A percentile compares a stretch with the other conserved stretches of the same genome.
Evolutionary conservation across 1,140 invertebrate genomes (phyloP).

Genomic region (Diachasmimorpha longicaudata): DNA sequence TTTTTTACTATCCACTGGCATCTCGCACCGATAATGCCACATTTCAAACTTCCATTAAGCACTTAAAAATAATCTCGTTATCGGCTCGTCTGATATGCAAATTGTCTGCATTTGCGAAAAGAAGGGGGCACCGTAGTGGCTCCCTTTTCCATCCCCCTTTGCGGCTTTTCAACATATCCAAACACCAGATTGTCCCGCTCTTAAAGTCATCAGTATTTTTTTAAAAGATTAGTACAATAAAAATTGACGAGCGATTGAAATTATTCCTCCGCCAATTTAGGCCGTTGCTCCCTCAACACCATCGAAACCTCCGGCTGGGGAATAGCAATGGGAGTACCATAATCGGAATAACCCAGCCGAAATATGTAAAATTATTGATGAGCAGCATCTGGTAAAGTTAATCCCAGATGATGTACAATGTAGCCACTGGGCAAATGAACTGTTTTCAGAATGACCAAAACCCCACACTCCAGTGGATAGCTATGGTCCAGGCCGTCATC

Average conservation of each 20-base stretch:
- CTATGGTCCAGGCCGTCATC: background rate
- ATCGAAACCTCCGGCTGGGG: background rate
- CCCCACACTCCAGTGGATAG: background rate
- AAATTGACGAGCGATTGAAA: too few relatives aligned
- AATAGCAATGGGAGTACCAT: background rate
- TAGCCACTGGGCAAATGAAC: constrained; percentile 5
- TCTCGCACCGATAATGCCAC: constrained; percentile 42
- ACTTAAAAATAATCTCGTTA: constrained; percentile 54
- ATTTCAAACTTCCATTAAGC: constrained; percentile 55
- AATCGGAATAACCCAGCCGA: background rate
- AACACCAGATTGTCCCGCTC: background rate
- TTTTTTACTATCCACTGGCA: constrained; percentile 17
- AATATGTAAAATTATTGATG: constrained; percentile 39
- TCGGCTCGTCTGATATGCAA: constrained; percentile 43
- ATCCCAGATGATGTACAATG: constrained; percentile 26
- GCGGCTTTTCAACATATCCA: background rate
- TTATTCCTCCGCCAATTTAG: too few relatives aligned
- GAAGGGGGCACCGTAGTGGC: background rate
- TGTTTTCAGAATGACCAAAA: constrained; percentile 4
- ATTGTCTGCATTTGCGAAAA: constrained; percentile 32
- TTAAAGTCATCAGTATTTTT: background rate
- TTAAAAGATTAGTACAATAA: background rate
- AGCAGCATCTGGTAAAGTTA: constrained; percentile 37
- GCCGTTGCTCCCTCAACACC: too few relatives aligned
- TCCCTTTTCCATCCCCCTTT: background rate